These are phyloP conservation scores for Scaeva pyrastri DNA, from an alignment of 2,888 invertebrate genomes.

Conservation along the genomic window DNA sequence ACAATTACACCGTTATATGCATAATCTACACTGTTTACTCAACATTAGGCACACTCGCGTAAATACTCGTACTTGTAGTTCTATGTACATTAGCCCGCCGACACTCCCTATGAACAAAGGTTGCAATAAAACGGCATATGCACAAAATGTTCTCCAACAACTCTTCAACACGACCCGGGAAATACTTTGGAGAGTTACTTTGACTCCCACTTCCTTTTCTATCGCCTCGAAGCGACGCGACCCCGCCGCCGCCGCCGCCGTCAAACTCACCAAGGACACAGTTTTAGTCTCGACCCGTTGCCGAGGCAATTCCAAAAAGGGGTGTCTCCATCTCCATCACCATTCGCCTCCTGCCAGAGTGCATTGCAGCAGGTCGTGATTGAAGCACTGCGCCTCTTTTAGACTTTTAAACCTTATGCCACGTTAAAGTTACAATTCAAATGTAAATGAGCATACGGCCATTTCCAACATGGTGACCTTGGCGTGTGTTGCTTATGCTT, in stretches of 20 bases:
- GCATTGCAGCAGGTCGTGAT: constrained; percentile 51
- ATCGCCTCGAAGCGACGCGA: too few species aligned
- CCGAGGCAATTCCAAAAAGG: constrained; percentile 35
- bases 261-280: constrained; percentile 45
- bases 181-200: constrained; percentile 24
- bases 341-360: constrained; percentile 27
- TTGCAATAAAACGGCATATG: constrained; percentile 16
- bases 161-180: constrained; percentile 6
- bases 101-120: constrained; percentile 11
- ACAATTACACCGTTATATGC: constrained; percentile 24
- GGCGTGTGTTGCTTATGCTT: constrained; percentile 63
- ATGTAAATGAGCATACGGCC: constrained; percentile 64
- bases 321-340: neutral
- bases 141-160: constrained; percentile 4
- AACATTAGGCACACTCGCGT: constrained; percentile 45
- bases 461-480: constrained; percentile 69
- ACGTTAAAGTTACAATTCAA: constrained; percentile 25
- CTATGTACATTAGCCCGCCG: constrained; percentile 46
- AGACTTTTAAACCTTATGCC: neutral
- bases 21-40: constrained; percentile 46
- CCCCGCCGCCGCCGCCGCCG: too few species aligned
- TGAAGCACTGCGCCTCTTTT: constrained; percentile 16
- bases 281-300: constrained; percentile 67
- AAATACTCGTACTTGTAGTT: too few species aligned
- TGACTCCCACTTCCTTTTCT: neutral